Conservation (phyloP, 2,113 vertebrate genomes). For the Ophiodon elongatus region DNA sequence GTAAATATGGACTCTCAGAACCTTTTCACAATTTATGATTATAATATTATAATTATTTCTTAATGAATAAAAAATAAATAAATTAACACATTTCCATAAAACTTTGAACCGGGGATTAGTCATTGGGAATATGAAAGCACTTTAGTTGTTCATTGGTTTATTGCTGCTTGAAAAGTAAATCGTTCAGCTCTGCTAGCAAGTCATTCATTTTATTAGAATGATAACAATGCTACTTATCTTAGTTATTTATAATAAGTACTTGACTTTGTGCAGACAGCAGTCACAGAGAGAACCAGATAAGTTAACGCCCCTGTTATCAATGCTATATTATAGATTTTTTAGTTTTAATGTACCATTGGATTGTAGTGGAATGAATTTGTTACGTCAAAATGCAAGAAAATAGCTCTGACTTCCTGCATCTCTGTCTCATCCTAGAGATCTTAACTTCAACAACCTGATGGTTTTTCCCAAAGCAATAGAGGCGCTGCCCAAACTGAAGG, state of each 20-base stretch:
- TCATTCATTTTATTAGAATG: not conserved
- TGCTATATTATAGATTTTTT: not conserved
- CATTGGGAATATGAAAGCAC: not conserved
- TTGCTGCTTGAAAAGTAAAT: not conserved
- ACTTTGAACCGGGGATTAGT: not conserved
- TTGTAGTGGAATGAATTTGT: not conserved
- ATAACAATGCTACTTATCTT: not conserved
- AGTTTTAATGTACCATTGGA: not conserved
- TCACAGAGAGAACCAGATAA: not conserved
- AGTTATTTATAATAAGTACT: not conserved
- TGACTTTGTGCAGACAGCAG: not conserved
- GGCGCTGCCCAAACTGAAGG: constrained; percentile 93
- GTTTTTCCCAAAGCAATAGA: constrained; percentile 95
- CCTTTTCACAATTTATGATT: not conserved
- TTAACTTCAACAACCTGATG: constrained; percentile 96
- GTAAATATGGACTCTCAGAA: not conserved
- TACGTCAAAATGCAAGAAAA: not conserved
- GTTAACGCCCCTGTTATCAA: not conserved
- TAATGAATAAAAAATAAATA: too few species aligned
- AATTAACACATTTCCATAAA: not conserved
- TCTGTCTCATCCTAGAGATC: constrained; percentile 86
- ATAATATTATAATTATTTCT: too few species aligned
- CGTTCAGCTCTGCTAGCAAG: not conserved
- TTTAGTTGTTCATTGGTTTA: not conserved
- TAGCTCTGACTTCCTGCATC: constrained; percentile 38